Base-by-base conservation (phyloP, 2,113 vertebrate species). In the Malurus elegans region DNA sequence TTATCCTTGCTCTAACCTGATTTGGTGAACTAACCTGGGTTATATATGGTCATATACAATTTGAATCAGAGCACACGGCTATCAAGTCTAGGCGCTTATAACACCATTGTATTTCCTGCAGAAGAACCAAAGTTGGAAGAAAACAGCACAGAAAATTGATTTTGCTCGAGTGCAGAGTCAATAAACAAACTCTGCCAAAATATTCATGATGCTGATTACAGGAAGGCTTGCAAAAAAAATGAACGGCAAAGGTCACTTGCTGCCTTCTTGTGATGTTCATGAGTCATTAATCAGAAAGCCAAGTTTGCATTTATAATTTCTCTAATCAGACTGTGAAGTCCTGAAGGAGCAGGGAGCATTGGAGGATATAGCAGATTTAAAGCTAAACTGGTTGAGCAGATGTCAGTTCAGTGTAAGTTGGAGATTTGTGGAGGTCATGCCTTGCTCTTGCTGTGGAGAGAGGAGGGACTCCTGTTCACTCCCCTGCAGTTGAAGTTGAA, bases 141-240 rank as follows among this genome's bases (percentile, higher is more conserved):
- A 92, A 92, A 61, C 40, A 64, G 47, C 51, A n/a, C 34, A n/a
- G 60, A 57, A 84, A 91, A 72, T 65, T 86, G 65, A 89, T 91
- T 94, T 80, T 93, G 6, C 23, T 92, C 69, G 44, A 69, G 61
- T 65, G 40, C 20, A 45, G 75, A 81, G 87, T 86, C 3, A 4
- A 36, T 86, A 94, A 94, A 92, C 45, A 94, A 86, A 80, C 57
- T 56, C 67, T 86, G 82, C 75, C 56, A 83, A 93, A 96, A 47
- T 88, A 74, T 86, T 94, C 60, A 16, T 65, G 82, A 67, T 88
- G 69, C 48, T 90, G 75, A 86, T 90, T 94, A 86, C 65, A 94
- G 48, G 69, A 91, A 90, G 29, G 24, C 76, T 86, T 94, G 69
- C 61, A 94, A 66, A 92, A 67, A 38, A 69, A 91, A 44, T n/a